phyloP scores from a whole-genome alignment of 2,113 vertebrate species.

The Henicopernis longicauda region DNA sequence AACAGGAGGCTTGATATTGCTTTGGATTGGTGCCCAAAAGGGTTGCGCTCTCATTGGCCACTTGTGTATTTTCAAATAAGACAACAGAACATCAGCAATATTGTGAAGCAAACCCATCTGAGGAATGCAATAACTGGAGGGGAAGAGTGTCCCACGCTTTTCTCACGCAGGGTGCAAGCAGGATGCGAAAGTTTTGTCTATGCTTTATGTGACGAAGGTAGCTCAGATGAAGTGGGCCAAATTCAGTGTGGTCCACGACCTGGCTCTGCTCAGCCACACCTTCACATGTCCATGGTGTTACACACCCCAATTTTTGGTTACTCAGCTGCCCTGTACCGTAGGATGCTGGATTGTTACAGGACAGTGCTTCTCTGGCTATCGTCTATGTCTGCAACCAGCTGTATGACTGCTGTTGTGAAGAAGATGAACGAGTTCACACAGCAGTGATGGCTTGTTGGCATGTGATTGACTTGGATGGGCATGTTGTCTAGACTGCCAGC shows the following conservation, averaged over 20 bases:
- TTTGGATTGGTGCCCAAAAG: constrained; percentile 46
- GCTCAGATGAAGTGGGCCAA: background rate
- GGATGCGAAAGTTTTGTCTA: background rate
- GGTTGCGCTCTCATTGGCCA: background rate
- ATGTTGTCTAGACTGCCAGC: background rate
- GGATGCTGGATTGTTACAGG: background rate
- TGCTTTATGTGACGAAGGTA: rapidly evolving
- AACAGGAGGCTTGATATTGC: background rate
- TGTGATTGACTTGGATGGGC: background rate
- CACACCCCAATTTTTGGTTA: background rate
- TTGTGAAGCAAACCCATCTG: background rate
- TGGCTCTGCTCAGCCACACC: background rate
- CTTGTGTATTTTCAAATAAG: background rate
- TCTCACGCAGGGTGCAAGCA: background rate
- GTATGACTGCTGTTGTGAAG: background rate
- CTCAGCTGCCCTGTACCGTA: background rate
- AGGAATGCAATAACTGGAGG: background rate
- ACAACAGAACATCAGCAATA: background rate
- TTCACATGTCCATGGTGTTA: background rate
- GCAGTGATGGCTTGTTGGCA: background rate
- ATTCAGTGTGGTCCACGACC: background rate
- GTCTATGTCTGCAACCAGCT: background rate
- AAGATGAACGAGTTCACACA: background rate
- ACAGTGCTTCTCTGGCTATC: background rate
- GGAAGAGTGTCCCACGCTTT: background rate